Conservation (phyloP, 2,888 invertebrate genomes). For the Rhagonycha lutea region DNA sequence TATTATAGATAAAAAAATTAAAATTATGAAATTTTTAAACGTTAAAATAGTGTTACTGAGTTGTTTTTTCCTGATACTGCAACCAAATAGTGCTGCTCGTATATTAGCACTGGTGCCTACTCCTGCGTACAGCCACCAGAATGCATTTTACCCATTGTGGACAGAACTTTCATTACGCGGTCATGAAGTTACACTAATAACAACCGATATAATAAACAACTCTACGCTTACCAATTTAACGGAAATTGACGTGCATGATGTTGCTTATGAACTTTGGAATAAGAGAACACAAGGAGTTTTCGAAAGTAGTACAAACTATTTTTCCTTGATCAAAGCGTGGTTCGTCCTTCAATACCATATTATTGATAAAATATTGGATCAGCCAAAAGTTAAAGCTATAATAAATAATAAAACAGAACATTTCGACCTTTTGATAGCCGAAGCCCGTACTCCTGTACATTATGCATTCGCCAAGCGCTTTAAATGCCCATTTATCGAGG, state of each 20-base stretch:
- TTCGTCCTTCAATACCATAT: not conserved
- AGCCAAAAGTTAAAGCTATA: constrained; percentile 42
- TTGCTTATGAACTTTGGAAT: constrained; percentile 39
- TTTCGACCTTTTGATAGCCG: constrained; percentile 48
- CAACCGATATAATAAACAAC: constrained; percentile 53
- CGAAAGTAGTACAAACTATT: no score
- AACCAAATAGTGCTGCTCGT: constrained; percentile 39
- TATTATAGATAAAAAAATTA: no score
- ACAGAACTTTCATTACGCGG: constrained; percentile 54
- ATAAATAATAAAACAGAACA: constrained; percentile 42
- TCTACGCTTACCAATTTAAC: constrained; percentile 48
- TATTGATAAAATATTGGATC: constrained; percentile 16
- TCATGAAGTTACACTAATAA: constrained; percentile 57
- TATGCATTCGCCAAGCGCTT: constrained; percentile 44
- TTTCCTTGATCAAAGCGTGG: no score
- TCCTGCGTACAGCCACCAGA: constrained; percentile 58
- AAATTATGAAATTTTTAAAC: no score
- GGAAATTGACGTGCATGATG: constrained; percentile 48
- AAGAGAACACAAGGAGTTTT: not conserved
- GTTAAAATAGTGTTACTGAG: not conserved
- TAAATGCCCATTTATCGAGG: constrained; percentile 46
- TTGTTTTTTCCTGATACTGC: not conserved
- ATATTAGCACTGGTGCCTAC: constrained; percentile 55
- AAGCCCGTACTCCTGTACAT: constrained; percentile 35
- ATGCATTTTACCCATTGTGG: constrained; percentile 54